Evolutionary conservation across 2,797 vertebrate species (phyloP), one percentile per base, ranked within the genome.

Genomic region (Coreius guichenoti): DNA sequence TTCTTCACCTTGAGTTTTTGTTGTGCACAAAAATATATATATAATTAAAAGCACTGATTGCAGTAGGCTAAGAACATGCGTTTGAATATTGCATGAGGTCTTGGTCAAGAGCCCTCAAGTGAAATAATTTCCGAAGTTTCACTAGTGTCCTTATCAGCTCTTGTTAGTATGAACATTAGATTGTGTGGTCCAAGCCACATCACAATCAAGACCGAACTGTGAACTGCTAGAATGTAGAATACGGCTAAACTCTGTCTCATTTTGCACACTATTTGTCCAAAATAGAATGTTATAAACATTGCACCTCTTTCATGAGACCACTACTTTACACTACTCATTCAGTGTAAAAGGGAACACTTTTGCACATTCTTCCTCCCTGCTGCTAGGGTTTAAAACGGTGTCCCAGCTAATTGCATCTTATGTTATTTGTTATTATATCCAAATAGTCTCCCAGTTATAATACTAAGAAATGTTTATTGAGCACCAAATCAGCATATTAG

Each of bases 51-150:
- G 31, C 58, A 78, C 33, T 61, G 58, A 76, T 67, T 77, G 45
- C 23, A 56, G 23, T 7, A 76, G 8, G 45, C 63, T 29, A 43
- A 51, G 17, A 67, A 39, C 45, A 75, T 51, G 21, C 29, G 3
- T 69, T 26, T 78, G 73, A 84, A 84, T 78, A 77, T 43, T 54
- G 17, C 47, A 68, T 77, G 61, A 75, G 81, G 70, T 67, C 45
- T 76, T 69, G 63, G 61, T 76, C 33, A 39, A 68, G 61, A 67
- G 74, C 49, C 63, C 47, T 83, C 26, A 75, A 83, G 36, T 12
- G 12, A 51, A 73, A 65, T n/a, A 7, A 8, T 73, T 61, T 65
- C 29, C 8, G 36, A 83, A 39, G 63, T 58, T 76, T 51, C 9
- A 76, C 43, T 67, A 36, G 31, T 31, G 29, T 36, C 56, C 51